Evolutionary conservation across 2,888 invertebrate species (phyloP), one percentile per base, ranked within the genome.

Genomic region (Ferdinandea cuprea): DNA sequence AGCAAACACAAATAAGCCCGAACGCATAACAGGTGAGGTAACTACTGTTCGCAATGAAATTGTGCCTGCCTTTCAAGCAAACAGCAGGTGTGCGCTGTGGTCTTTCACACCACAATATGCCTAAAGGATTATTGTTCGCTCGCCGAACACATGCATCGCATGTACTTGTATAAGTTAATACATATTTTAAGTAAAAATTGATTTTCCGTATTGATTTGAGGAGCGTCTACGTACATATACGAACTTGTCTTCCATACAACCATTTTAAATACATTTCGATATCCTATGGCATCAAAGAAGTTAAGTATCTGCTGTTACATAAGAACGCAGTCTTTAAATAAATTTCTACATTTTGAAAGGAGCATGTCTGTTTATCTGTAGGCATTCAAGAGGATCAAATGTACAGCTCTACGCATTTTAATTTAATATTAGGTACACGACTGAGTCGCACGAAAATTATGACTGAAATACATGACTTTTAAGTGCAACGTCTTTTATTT

Each of bases 21-120:
- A 44, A 52, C 52, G 32, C 71, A 72, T 59, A 72, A 72, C 50
- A 52, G 52, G 32, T 72, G 71, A 72, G 71, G 61, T 72, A 61
- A 61, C 42, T 35, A 52, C 25, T 52, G 35, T 71, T 52, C 61
- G 52, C 40, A 71, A 48, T 50, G 50, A 61, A 61, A 61, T 42
- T 42, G 50, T 52, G 3, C 42, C 40, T 35, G 21, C 13, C 30
- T 6, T 42, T 17, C 9, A 19, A 32, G n/a, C 37, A 48, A 69
- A 69, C 35, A 48, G 58, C 69, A 58, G 46, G 37, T 56, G 37
- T 56, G 58, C 48, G 58, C 25, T 46, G 11, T 17, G n/a, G 11
- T 9, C 11, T 5, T 17, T 35, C 25, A 11, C 11, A 37, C 17
- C n/a, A 56, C n/a, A n/a, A n/a, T 13, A 44, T 21, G 25, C 17